Base-by-base conservation (phyloP, 2,797 vertebrate genomes). In the Manis javanica region DNA sequence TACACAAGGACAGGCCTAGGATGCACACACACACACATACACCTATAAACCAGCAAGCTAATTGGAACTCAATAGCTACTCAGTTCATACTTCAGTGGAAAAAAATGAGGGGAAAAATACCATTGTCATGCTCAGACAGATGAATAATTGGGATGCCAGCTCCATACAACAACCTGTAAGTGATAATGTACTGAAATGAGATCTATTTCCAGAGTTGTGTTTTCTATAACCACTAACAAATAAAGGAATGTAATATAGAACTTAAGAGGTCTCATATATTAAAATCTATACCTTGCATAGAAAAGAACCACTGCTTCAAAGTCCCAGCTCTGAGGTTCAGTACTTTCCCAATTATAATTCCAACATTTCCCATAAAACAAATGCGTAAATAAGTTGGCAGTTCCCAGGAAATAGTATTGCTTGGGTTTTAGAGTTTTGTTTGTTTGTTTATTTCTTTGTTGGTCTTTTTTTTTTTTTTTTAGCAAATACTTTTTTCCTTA, bases 401-500 rank as follows among this genome's bases (percentile, higher is more conserved):
- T 81, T 63, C 21, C 72, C 49, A 81, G 19, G 78, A 89, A 91
- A 69, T 9, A 63, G 23, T 75, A 24, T 46, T 75, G 18, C 57
- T 57, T 61, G 64, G 15, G 18, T 19, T 82, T 3, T 14, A 24
- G 24, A 4, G 7, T 5, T n/a, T 74, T 68, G 31, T 71, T 93
- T 88, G 3, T 42, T 72, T 69, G 16, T 34, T 66, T 92, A 26
- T 71, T 84, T 78, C 23, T 53, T 86, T 82, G 77, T 79, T 29
- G 24, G 49, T 49, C 8, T 96, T 78, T 89, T 89, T 39, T 39
- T 34, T 34, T 34, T 39, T 39, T 46, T 46, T 83, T 93, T 75
- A 87, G 71, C n/a, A 79, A 83, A 79, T 14, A 46, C n/a, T 29
- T 74, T 81, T 87, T 95, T 89, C 42, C 23, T 81, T 78, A 51